Evolutionary conservation across 2,113 vertebrate genomes (phyloP).

Genomic region (Tylochromis polylepis): DNA sequence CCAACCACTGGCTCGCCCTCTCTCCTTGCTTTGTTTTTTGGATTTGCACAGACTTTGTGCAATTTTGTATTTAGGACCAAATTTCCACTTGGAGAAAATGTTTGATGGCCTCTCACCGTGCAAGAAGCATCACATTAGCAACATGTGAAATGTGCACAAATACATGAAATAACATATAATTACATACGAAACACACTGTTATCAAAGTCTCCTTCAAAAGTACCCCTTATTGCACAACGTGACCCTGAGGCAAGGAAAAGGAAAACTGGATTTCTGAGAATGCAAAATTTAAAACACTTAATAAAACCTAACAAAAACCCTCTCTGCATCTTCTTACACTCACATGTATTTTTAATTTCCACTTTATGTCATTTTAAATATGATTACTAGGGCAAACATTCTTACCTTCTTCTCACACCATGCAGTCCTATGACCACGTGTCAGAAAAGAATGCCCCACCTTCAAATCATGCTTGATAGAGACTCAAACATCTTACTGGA

Average conservation of each 20-base stretch:
- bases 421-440: not conserved
- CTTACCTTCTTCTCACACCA: not conserved
- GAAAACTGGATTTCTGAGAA: not conserved
- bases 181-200: not conserved
- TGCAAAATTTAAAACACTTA: not conserved
- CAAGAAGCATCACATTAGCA: not conserved
- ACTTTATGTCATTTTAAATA: not conserved
- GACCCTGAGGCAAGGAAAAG: too few relatives aligned
- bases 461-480: not conserved
- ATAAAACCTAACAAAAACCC: not conserved
- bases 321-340: not conserved
- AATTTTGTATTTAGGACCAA: not conserved
- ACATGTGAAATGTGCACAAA: not conserved
- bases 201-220: not conserved
- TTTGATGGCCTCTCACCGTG: not conserved
- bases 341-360: not conserved
- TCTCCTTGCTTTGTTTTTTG: not conserved
- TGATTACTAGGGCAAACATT: not conserved
- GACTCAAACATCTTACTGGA: fast-evolving
- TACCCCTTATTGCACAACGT: not conserved
- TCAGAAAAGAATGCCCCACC: not conserved
- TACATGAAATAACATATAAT: not conserved
- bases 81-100: not conserved
- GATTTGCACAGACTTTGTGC: not conserved
- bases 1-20: not conserved